Evolutionary conservation across 1,140 invertebrate genomes (phyloP).

Genomic region (Drosophila quadrilineata): DNA sequence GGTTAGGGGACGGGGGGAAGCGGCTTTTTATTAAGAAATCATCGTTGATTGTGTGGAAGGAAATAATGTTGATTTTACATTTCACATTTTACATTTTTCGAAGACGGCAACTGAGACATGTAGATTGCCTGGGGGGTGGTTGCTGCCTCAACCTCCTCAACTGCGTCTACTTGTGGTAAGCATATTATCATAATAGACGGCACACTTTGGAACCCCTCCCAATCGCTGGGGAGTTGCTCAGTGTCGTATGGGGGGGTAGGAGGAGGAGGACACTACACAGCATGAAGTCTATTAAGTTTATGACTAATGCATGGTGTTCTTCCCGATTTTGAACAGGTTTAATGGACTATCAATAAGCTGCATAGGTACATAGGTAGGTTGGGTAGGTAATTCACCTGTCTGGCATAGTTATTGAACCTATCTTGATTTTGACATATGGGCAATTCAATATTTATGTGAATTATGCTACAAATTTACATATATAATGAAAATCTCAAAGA

Average conservation of each 20-base stretch:
- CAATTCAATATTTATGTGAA: constrained; percentile 29
- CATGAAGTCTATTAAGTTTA: constrained; percentile 58
- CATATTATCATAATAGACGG: constrained; percentile 74
- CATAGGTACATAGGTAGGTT: too few species aligned
- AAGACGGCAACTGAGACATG: constrained; percentile 41
- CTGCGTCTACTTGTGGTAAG: constrained; percentile 63
- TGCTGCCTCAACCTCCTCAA: too few species aligned
- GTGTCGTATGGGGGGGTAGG: too few species aligned
- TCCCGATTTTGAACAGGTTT: constrained; percentile 49
- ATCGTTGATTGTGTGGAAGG: constrained; percentile 79
- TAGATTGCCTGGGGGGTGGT: constrained; percentile 22
- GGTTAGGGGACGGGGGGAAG: background rate
- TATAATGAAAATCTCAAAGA: constrained; percentile 14
- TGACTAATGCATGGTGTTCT: constrained; percentile 47
- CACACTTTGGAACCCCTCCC: too few species aligned
- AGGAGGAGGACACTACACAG: too few species aligned
- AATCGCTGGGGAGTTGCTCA: too few species aligned
- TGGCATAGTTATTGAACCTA: constrained; percentile 11
- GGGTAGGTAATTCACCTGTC: constrained; percentile 7
- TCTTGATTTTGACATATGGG: background rate
- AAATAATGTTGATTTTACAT: constrained; percentile 78
- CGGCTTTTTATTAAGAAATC: constrained; percentile 77
- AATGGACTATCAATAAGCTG: constrained; percentile 24
- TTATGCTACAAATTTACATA: constrained; percentile 31
- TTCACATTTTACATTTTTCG: too few species aligned